A percentile compares a stretch with the other conserved stretches of the same genome.
Evolutionary conservation across 2,797 vertebrate species (phyloP).

Genomic region (Crax fasciolata): DNA sequence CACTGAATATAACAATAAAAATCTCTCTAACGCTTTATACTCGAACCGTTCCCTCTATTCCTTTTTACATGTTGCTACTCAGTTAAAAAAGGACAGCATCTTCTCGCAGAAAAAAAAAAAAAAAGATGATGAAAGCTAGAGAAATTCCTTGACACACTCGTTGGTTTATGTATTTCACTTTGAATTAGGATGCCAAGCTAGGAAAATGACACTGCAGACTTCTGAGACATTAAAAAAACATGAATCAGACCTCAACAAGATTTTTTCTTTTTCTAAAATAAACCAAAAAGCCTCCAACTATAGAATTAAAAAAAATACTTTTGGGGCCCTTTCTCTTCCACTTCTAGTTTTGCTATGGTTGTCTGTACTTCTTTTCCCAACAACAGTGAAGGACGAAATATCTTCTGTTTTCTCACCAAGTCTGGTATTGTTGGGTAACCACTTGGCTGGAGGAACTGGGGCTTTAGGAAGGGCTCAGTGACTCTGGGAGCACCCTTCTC

Average conservation of each 20-base stretch:
- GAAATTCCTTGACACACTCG: constrained; percentile 55
- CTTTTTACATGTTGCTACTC: not conserved
- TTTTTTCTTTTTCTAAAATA: not conserved
- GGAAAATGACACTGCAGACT: constrained; percentile 66
- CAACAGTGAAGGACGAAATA: not conserved
- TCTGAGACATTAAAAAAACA: constrained; percentile 59
- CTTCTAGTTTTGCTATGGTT: not conserved
- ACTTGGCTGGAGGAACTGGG: not conserved
- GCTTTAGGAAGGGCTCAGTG: not conserved
- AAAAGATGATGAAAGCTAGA: constrained; percentile 64
- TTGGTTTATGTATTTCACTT: constrained; percentile 51
- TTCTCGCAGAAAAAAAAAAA: not conserved
- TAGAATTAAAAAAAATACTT: not conserved
- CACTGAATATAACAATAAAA: constrained; percentile 43
- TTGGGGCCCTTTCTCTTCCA: not conserved
- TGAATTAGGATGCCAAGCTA: constrained; percentile 55
- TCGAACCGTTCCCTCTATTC: constrained; percentile 35
- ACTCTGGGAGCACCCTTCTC: not conserved
- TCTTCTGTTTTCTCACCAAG: not conserved
- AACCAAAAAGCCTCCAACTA: not conserved
- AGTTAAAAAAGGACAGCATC: not conserved
- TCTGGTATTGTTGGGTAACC: not conserved
- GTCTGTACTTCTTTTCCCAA: not conserved
- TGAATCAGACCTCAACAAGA: constrained; percentile 29
- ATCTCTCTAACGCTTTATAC: constrained; percentile 9